A percentile compares a stretch with the other conserved stretches of the same genome.
phyloP scores from a whole-genome alignment of 2,888 invertebrate genomes.

The Rapana venosa region DNA sequence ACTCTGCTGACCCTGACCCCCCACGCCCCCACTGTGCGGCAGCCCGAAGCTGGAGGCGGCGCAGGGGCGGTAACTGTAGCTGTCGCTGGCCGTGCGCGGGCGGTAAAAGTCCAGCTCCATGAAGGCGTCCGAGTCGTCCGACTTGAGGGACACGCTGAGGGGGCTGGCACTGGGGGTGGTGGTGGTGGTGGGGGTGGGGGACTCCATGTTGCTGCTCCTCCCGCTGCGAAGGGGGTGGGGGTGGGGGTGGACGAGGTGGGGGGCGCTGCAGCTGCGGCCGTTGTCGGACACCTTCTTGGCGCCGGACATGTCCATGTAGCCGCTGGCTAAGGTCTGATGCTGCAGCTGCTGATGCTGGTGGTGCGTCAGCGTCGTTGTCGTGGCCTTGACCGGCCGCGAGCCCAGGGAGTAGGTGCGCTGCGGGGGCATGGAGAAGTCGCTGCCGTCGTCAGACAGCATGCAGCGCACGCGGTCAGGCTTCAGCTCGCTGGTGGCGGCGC shows the following conservation, averaged over 20 bases:
- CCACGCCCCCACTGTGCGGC: constrained; percentile 41
- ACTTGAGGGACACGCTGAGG: constrained; percentile 64
- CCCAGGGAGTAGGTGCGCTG: constrained; percentile 90
- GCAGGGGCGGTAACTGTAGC: constrained; percentile 68
- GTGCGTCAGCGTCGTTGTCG: constrained; percentile 39
- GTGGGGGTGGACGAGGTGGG: constrained; percentile 80
- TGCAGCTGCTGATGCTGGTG: too few species aligned
- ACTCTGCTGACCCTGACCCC: too few species aligned
- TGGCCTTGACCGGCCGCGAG: constrained; percentile 82
- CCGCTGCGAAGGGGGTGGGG: constrained; percentile 19
- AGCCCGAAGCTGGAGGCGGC: constrained; percentile 69
- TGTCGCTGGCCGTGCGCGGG: constrained; percentile 71
- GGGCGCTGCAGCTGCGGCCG: constrained; percentile 85
- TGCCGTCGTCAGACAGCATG: constrained; percentile 81
- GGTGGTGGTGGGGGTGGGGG: constrained; percentile 38
- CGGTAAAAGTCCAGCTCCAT: constrained; percentile 76
- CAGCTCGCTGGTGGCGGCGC: constrained; percentile 77
- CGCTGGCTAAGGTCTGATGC: constrained; percentile 42
- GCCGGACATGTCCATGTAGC: constrained; percentile 61
- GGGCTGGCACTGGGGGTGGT: constrained; percentile 56
- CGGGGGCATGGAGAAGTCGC: constrained; percentile 76
- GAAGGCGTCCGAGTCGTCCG: constrained; percentile 74
- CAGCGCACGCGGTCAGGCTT: constrained; percentile 89
- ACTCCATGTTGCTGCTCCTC: constrained; percentile 44
- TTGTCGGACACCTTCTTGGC: constrained; percentile 62